phyloP scores from a whole-genome alignment of 1,140 invertebrate genomes.

The Aporrectodea caliginosa region DNA sequence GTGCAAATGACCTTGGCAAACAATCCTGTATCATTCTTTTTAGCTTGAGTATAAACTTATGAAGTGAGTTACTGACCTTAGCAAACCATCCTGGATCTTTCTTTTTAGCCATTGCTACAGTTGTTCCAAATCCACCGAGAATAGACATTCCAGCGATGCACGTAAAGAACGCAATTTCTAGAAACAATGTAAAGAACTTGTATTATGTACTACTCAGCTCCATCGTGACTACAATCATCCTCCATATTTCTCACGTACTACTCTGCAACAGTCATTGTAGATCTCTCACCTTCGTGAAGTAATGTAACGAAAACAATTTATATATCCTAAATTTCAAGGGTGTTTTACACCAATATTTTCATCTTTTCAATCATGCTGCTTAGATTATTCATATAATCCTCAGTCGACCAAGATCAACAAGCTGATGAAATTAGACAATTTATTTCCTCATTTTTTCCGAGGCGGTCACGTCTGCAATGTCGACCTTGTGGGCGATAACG shows the following conservation, averaged over 20 bases:
- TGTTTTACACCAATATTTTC: not conserved
- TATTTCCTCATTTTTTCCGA: not conserved
- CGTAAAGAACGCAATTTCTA: not conserved
- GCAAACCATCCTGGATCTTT: not conserved
- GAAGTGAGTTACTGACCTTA: too few species aligned
- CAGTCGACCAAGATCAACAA: too few species aligned
- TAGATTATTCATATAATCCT: too few species aligned
- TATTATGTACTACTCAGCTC: too few species aligned
- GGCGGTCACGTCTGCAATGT: not conserved
- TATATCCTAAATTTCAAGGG: not conserved
- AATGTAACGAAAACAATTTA: not conserved
- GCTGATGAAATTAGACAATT: not conserved
- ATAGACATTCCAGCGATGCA: not conserved
- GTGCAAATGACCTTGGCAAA: not conserved
- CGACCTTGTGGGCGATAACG: not conserved
- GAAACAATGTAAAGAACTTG: not conserved
- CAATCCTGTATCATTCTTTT: not conserved
- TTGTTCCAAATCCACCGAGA: not conserved
- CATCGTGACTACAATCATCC: too few species aligned
- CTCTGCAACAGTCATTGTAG: too few species aligned
- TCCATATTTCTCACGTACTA: too few species aligned
- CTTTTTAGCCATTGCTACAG: not conserved
- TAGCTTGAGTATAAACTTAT: too few species aligned
- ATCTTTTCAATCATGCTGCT: not conserved
- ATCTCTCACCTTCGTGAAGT: not conserved